Conservation (phyloP, 2,797 vertebrate species). For the Muraenolepis orangiensis region DNA sequence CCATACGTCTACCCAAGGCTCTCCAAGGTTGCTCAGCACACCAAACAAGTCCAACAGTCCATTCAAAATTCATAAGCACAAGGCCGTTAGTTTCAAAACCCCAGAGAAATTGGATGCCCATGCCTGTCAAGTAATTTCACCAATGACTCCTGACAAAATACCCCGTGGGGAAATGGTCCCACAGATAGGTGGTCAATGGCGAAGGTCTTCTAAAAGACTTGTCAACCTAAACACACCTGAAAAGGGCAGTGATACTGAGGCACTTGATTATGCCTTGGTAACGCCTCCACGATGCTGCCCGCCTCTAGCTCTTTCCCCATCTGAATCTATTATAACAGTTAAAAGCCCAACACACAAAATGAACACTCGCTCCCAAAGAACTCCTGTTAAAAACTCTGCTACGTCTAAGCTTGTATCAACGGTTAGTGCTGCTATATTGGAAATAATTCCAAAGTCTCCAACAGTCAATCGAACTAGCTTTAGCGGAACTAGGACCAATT, state of each 20-base stretch:
- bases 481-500: conserved; percentile 11
- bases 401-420: conserved; percentile 3
- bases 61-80: conserved; percentile 32
- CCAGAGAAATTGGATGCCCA: conserved; percentile 51
- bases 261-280: conserved; percentile 12
- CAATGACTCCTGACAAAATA: conserved; percentile 17
- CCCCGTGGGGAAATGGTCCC: conserved; percentile 8
- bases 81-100: conserved; percentile 54
- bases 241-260: conserved; percentile 10
- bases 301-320: conserved; percentile 20
- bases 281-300: conserved; percentile 6
- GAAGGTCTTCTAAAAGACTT: conserved; percentile 35
- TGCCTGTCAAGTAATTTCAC: conserved; percentile 3
- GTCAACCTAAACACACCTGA: conserved; percentile 37
- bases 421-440: background rate
- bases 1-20: conserved; percentile 28
- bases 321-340: conserved; percentile 27
- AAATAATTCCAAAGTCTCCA: conserved; percentile 26
- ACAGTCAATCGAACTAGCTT: conserved; percentile 14
- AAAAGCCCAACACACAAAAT: conserved; percentile 51
- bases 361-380: conserved; percentile 59
- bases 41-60: conserved; percentile 44
- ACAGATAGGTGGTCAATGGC: conserved; percentile 19
- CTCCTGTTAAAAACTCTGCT: conserved; percentile 47
- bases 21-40: conserved; percentile 48